Evolutionary conservation across 2,797 vertebrate genomes (phyloP).

Genomic region (Eulemur albifrons): DNA sequence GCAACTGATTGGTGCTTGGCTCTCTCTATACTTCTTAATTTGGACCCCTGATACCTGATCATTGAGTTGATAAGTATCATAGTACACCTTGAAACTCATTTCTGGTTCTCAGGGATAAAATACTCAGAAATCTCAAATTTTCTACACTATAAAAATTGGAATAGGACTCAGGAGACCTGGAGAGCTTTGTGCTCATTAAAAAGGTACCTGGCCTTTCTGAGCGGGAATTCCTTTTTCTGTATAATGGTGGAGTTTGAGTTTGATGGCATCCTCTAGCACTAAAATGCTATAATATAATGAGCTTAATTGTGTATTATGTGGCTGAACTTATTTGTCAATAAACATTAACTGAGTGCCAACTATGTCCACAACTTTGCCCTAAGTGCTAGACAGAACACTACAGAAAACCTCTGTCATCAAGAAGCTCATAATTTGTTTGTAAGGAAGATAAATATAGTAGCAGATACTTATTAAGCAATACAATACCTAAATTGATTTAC

Average conservation of each 20-base stretch:
- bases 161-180: not conserved
- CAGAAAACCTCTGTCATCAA: not conserved
- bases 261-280: not conserved
- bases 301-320: not conserved
- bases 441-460: not conserved
- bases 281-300: not conserved
- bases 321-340: constrained; percentile 4
- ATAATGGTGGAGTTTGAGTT: not conserved
- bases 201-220: not conserved
- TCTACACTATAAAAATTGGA: not conserved
- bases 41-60: not conserved
- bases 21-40: not conserved
- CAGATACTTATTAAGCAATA: not conserved
- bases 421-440: not conserved
- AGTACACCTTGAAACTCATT: not conserved
- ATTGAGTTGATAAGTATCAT: not conserved
- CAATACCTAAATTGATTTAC: not conserved
- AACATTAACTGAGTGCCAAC: not conserved
- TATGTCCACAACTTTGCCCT: not conserved
- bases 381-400: not conserved
- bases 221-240: not conserved
- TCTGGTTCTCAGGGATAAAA: not conserved
- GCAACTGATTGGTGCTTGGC: not conserved
- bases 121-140: not conserved
- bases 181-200: not conserved